Conservation (phyloP, 2,113 vertebrate species). For the Euleptes europaea region DNA sequence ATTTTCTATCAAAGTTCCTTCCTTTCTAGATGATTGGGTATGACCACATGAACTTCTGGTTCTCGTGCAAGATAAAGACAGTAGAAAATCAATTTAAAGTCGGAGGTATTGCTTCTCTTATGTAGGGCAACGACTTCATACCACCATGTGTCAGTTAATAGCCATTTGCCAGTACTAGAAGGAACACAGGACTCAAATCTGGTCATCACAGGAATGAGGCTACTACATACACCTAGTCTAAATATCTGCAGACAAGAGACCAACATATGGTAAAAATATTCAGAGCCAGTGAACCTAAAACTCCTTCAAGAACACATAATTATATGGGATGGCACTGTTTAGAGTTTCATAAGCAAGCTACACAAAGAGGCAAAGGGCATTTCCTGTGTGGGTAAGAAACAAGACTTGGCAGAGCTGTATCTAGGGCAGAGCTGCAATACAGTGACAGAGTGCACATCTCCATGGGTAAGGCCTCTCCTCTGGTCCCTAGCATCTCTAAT, state of each 20-base stretch:
- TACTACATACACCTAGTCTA: not conserved
- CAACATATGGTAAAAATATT: not conserved
- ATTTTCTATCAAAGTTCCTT: slow-evolving; percentile 31
- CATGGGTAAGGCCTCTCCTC: not conserved
- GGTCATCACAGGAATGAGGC: not conserved
- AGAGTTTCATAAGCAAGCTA: not conserved
- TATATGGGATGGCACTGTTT: not conserved
- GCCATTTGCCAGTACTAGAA: not conserved
- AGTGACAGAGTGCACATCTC: too few species aligned
- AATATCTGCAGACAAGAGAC: not conserved
- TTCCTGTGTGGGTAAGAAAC: not conserved
- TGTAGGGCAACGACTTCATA: not conserved
- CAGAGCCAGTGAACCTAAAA: not conserved
- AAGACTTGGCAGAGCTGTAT: not conserved
- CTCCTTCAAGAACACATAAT: not conserved
- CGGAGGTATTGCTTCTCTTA: not conserved
- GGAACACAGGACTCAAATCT: not conserved
- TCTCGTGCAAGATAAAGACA: slow-evolving; percentile 16
- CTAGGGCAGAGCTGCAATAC: too few species aligned
- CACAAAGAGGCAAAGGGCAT: not conserved
- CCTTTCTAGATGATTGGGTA: not conserved
- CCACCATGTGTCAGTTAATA: not conserved
- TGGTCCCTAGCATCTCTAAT: not conserved
- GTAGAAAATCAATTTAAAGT: slow-evolving; percentile 17
- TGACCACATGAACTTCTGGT: not conserved